Evolutionary conservation across 2,888 invertebrate genomes (phyloP), one percentile per base, ranked within the genome.

Genomic region (Epistrophe grossulariae): DNA sequence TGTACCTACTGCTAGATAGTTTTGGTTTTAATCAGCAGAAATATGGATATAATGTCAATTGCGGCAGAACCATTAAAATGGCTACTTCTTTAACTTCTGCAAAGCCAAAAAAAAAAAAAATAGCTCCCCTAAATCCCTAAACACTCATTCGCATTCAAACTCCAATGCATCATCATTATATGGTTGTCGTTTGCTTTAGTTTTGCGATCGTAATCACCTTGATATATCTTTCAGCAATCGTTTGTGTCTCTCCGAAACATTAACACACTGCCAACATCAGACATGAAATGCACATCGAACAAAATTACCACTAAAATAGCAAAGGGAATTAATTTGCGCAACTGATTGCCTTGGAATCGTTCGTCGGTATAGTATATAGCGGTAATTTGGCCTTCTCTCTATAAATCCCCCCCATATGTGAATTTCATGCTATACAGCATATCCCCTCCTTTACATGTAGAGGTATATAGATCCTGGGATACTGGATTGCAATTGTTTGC

Each of bases 261-360:
- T 70, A 52, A 40, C 70, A 52, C 70, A 62, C 62, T 38, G 38
- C 38, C 6, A 24, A 15, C 19, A 17, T n/a, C 43, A 35, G 15
- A 13, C 68, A 35, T n/a, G 11, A 60, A 62, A 60, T 45, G 62
- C 62, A 55, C 66, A 62, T 35, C 24, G 35, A 45, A 50, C 43
- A 52, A 70, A 60, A 70, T 38, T 45, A 52, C 45, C 68, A n/a
- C 70, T 79, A 74, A 70, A 83, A 60, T 40, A 15, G 55, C 66
- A 85, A 85, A 85, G 77, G 73, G 79, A 85, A 81, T 81, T 72
- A 70, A 81, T 81, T 73, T 70, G 50, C 43, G 50, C 62, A 48
- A 70, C 68, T 81, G 73, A 85, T 85, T 81, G 73, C 80, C 73
- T 78, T 68, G 77, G 24, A 81, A 68, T 80, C 40, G 72, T 35